Base-by-base conservation (phyloP, 2,888 invertebrate genomes). In the Gnatocerus cornutus region DNA sequence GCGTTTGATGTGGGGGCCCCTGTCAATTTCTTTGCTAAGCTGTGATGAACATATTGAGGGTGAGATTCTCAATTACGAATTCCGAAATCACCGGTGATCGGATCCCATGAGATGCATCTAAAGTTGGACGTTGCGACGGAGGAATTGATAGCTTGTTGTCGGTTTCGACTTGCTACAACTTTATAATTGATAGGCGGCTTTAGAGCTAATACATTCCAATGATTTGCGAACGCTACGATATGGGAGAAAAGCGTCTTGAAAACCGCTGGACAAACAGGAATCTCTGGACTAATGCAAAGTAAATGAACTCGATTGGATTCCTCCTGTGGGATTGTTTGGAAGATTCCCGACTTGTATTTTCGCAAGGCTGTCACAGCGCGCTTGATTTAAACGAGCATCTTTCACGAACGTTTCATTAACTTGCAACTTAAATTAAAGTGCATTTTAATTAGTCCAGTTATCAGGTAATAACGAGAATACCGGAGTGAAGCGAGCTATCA, bases 91-190 rank as follows among this genome's bases (percentile, higher is more conserved):
- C 46, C 9, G 16, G 16, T 46, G 46, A 46, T 9, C 16, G 1
- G 16, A 21, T 46, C 46, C 46, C 46, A 16, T 8, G 46, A 46
- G 48, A 29, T n/a, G 48, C 48, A 21, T 50, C 9, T 5, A 27
- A 50, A 50, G 48, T 50, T 50, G 21, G 48, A 21, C 48, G 13
- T 27, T 56, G 27, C 1, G 37, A 13, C 39, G 55, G 13, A 30
- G 33, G n/a, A 55, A 39, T 39, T 55, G 55, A 55, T 30, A 37
- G 14, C 8, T 39, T 39, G 55, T 55, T 30, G 14, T 55, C 55
- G 9, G 13, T 16, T 33, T 8, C 16, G 55, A 33, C 30, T 52
- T 33, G 12, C 1, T 41, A 41, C 41, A 41, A 41, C 3, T 41
- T 41, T 41, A 13, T 30, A 52, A 52, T 52, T 33, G 14, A 30